Evolutionary conservation across 2,797 vertebrate genomes (phyloP).

Genomic region (Telmatherina bonti): DNA sequence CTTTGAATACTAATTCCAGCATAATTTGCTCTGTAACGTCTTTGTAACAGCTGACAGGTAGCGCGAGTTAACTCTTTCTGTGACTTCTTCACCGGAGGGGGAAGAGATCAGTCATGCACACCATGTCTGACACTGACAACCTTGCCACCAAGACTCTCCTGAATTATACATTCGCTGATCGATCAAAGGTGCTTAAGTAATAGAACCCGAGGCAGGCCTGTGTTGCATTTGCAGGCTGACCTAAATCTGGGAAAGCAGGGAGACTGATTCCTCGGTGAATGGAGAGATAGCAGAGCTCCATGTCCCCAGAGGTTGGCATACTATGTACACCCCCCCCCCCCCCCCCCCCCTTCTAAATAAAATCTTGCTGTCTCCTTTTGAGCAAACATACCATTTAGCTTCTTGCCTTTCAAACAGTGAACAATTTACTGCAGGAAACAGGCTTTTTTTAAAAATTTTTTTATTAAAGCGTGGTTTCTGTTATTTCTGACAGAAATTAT

Average conservation of each 20-base stretch:
- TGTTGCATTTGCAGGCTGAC: constrained; percentile 73
- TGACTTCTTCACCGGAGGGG: constrained; percentile 47
- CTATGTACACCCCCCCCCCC: constrained; percentile 7
- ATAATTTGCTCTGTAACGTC: constrained; percentile 49
- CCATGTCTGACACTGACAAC: constrained; percentile 77
- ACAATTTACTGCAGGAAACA: constrained; percentile 27
- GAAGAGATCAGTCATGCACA: constrained; percentile 73
- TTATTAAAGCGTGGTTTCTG: constrained; percentile 30
- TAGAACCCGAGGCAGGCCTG: constrained; percentile 69
- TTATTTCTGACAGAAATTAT: constrained; percentile 34
- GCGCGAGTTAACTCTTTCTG: constrained; percentile 67
- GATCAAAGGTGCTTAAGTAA: constrained; percentile 83
- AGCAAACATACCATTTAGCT: constrained; percentile 45
- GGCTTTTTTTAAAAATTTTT: constrained; percentile 39
- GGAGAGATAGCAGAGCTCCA: constrained; percentile 59
- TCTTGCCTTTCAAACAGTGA: constrained; percentile 27
- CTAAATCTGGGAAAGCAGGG: constrained; percentile 75
- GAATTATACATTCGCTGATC: constrained; percentile 82
- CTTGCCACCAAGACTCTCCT: constrained; percentile 80
- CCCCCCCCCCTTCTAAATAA: constrained; percentile 9
- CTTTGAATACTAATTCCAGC: constrained; percentile 60
- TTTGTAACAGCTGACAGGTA: constrained; percentile 57
- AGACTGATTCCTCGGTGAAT: constrained; percentile 68
- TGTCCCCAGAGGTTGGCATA: constrained; percentile 51
- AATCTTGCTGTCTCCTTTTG: constrained; percentile 45